A percentile compares a stretch with the other conserved stretches of the same genome.
These are phyloP conservation scores for Babylonia areolata DNA, from an alignment of 1,140 invertebrate species.

Conservation along the genomic window DNA sequence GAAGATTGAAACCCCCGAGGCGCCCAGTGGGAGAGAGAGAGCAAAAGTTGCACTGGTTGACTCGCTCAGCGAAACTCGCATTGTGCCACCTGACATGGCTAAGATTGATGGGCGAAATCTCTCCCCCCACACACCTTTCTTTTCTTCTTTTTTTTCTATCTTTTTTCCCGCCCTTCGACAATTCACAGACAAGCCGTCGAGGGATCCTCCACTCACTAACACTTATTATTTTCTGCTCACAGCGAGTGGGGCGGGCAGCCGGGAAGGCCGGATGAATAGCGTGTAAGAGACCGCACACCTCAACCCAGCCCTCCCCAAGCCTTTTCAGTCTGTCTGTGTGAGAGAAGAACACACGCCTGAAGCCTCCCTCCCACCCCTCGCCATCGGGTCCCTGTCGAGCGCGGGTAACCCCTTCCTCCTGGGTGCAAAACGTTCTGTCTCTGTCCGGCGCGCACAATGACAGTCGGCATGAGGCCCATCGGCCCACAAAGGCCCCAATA, in stretches of 20 bases:
- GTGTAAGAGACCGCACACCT: slow-evolving; percentile 8
- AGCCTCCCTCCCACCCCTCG: neutral
- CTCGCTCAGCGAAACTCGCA: neutral
- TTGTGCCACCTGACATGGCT: neutral
- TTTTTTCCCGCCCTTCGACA: neutral
- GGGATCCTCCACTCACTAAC: neutral
- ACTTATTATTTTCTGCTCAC: slow-evolving; percentile 21
- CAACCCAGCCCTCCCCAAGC: neutral
- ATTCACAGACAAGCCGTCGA: neutral
- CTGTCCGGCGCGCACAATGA: slow-evolving; percentile 4
- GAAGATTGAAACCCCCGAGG: neutral
- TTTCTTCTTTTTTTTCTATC: neutral
- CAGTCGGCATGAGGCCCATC: neutral
- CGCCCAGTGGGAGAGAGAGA: neutral
- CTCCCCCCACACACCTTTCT: too few relatives aligned
- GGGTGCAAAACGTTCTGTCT: slow-evolving; percentile 23
- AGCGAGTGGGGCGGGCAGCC: neutral
- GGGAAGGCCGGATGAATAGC: neutral
- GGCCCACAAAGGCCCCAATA: slow-evolving; percentile 9
- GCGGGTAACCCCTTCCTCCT: slow-evolving; percentile 21
- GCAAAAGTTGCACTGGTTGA: slow-evolving; percentile 15
- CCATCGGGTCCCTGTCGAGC: neutral
- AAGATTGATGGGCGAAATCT: slow-evolving; percentile 22
- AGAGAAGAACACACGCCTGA: neutral
- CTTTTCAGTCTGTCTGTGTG: neutral